Evolutionary conservation across 1,140 invertebrate genomes (phyloP).

Genomic region (Brachionus rotundiformis): DNA sequence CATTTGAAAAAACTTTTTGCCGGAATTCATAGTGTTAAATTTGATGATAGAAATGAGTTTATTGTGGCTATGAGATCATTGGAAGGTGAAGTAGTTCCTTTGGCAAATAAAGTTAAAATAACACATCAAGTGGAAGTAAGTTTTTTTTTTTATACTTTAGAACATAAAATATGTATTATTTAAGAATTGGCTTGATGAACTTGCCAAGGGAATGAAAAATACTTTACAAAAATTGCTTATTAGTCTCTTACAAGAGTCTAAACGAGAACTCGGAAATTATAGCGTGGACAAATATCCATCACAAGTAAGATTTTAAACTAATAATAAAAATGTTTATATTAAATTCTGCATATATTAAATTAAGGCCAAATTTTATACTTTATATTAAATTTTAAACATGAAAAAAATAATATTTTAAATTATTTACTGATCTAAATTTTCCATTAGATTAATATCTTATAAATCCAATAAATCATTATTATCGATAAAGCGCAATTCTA

Average conservation of each 20-base stretch:
- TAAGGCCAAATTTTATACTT: no score
- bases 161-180: neutral
- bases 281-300: constrained; percentile 74
- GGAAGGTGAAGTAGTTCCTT: constrained; percentile 79
- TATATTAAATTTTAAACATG: no score
- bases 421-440: no score
- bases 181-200: constrained; percentile 77
- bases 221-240: constrained; percentile 72
- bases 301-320: constrained; percentile 60
- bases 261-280: constrained; percentile 56
- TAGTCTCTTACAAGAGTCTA: constrained; percentile 71
- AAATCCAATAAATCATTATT: no score
- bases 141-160: neutral
- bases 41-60: constrained; percentile 69
- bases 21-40: constrained; percentile 77
- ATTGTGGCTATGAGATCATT: constrained; percentile 77
- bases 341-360: no score
- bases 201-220: constrained; percentile 78
- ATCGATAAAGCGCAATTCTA: no score
- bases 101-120: constrained; percentile 76
- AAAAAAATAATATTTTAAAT: no score
- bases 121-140: constrained; percentile 77
- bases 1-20: constrained; percentile 93
- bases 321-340: no score
- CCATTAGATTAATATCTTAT: no score